Evolutionary conservation across 2,113 vertebrate species (phyloP), one percentile per base, ranked within the genome.

Genomic region (Platichthys stellatus): DNA sequence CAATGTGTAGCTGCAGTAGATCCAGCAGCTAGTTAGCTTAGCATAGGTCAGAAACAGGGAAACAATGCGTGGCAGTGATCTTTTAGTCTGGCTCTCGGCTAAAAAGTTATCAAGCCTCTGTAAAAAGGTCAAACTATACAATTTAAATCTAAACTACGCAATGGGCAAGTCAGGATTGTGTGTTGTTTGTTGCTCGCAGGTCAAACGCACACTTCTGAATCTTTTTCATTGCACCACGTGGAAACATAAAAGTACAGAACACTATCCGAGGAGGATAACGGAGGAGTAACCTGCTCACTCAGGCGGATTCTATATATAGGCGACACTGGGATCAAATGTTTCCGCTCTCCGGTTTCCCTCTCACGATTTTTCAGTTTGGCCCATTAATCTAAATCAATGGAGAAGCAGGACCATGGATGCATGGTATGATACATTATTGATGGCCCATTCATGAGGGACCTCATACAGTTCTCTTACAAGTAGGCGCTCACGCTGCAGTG

Each of bases 351-450:
- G 6, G 31, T 31, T 31, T 31, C 31, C 28, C 6, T 31, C 31
- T 31, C 31, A 1, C 23, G 56, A 49, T 45, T 72, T 72, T 83
- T 76, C 31, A 78, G 53, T 81, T 78, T 86, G 76, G 70, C 65
- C 82, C 74, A 74, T 89, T 87, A 74, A 85, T 80, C 28, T 12
- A 54, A 84, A 89, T 88, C 82, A 71, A 76, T 80, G 24, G 56
- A 43, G 57, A 72, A 70, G 45, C 23, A 31, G 53, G 20, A n/a
- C 59, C 35, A 31, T 14, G 67, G 60, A 90, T 73, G 51, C 18
- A 72, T 76, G 59, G 51, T 82, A 69, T 72, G 51, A 76, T 92
- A 21, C 21, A 88, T 88, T 74, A 89, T 86, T 87, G 63, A 90
- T 88, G 54, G 23, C 51, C 14, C 24, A 23, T 28, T 71, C 86